Base-by-base conservation (phyloP, 2,888 invertebrate genomes). In the Escarpia spicata region DNA sequence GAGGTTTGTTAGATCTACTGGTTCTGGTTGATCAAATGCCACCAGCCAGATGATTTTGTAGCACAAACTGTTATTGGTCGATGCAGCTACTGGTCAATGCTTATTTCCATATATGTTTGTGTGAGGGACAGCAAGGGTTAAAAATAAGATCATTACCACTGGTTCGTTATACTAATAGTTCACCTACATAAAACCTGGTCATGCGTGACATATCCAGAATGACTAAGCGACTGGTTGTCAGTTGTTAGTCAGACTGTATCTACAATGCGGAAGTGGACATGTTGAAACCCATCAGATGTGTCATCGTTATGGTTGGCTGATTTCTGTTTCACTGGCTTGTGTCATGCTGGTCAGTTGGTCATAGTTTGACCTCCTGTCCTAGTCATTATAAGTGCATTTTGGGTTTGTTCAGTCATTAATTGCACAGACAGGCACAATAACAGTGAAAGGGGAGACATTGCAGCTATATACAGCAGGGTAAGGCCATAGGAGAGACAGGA, bases 351-450 rank as follows among this genome's bases (percentile, higher is more conserved):
- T 75, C 75, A 75, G 19, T 26, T n/a, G 6, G 75, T 75, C 19
- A 19, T 26, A 75, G 75, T 75, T 75, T 75, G 26, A 75, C 75
- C 75, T 75, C 19, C n/a, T 75, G 19, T 6, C 19, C 75, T 26
- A 26, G 26, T 75, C 19, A 75, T 75, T 75, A 75, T 26, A 75
- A 75, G 75, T 75, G 75, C n/a, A n/a, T 26, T 75, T 26, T 75
- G 75, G 75, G 26, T 75, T 26, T 75, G 75, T 75, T n/a, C 75
- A 75, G 75, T 75, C 75, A 75, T 75, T 75, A 75, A 75, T 75
- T 75, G 4, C 4, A 26, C 26, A 15, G 26, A 26, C 75, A 75
- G 26, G 75, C 37, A 75, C 6, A 4, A 75, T 75, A 75, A 75
- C 26, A 26, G 75, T 15, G n/a, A 19, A 4, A 75, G 4, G 75